Evolutionary conservation across 2,797 vertebrate genomes (phyloP).

Genomic region (Valencia hispanica): DNA sequence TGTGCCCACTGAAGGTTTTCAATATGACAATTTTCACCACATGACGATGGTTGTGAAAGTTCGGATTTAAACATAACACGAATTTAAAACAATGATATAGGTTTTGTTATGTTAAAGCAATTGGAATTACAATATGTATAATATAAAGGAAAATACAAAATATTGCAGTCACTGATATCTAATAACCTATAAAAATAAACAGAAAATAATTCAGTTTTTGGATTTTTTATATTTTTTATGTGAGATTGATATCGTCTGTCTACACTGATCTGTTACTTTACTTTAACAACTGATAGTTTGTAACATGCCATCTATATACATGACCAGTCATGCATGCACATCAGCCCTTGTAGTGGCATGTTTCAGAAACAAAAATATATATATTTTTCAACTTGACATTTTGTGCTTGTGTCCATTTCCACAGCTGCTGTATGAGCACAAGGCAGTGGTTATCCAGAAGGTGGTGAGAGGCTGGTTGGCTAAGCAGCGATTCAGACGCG

Average conservation of each 20-base stretch:
- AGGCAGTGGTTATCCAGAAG: conserved; percentile 89
- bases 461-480: conserved; percentile 88
- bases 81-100: too few species aligned
- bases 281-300: neutral
- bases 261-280: neutral
- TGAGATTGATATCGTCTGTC: neutral
- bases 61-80: too few species aligned
- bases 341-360: neutral
- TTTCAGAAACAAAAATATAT: neutral
- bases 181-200: neutral
- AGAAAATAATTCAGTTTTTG: neutral
- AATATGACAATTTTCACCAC: too few species aligned
- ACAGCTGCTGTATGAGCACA: conserved; percentile 90
- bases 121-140: too few species aligned
- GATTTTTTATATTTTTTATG: neutral
- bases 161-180: neutral
- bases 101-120: too few species aligned
- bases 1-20: too few species aligned
- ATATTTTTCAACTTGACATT: neutral
- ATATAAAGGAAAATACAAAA: too few species aligned
- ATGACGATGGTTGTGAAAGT: too few species aligned
- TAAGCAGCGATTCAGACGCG: conserved; percentile 76
- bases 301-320: neutral
- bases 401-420: conserved; percentile 8
- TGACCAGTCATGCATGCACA: neutral